Conservation (phyloP, 2,797 vertebrate genomes). For the Sciurus vulgaris region DNA sequence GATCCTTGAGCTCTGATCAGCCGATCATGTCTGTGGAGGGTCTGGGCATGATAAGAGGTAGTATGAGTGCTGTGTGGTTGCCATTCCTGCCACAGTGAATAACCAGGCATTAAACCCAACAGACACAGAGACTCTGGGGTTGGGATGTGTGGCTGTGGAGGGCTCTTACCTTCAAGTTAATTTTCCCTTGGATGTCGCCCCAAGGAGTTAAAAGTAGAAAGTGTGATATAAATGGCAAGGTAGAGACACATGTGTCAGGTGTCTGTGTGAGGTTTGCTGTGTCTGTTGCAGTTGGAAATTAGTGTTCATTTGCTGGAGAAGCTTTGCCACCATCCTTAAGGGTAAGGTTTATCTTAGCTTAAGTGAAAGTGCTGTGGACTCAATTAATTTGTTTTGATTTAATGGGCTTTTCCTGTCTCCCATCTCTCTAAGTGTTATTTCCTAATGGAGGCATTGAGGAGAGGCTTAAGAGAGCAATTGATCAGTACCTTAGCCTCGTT, state of each 20-base stretch:
- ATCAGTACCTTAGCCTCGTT: not conserved
- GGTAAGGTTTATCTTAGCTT: not conserved
- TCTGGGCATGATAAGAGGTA: not conserved
- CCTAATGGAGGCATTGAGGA: not conserved
- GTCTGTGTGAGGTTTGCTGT: not conserved
- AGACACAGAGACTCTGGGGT: not conserved
- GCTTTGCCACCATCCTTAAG: not conserved
- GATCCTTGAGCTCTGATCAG: not conserved
- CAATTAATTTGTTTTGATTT: slow-evolving; percentile 24
- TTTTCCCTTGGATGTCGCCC: not conserved
- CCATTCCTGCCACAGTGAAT: not conserved
- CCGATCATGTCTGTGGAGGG: not conserved
- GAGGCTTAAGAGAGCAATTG: not conserved
- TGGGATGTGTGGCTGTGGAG: not conserved
- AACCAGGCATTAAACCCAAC: not conserved
- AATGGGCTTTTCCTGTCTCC: slow-evolving; percentile 3
- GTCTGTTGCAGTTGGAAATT: not conserved
- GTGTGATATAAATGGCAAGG: not conserved
- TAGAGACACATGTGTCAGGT: not conserved
- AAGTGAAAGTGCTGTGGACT: not conserved
- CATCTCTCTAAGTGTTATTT: not conserved
- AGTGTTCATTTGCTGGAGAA: not conserved
- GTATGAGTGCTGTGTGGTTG: no score
- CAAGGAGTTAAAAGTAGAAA: not conserved
- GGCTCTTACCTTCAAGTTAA: not conserved